Evolutionary conservation across 2,888 invertebrate genomes (phyloP), one percentile per base, ranked within the genome.

Genomic region (Onchidella celtica): DNA sequence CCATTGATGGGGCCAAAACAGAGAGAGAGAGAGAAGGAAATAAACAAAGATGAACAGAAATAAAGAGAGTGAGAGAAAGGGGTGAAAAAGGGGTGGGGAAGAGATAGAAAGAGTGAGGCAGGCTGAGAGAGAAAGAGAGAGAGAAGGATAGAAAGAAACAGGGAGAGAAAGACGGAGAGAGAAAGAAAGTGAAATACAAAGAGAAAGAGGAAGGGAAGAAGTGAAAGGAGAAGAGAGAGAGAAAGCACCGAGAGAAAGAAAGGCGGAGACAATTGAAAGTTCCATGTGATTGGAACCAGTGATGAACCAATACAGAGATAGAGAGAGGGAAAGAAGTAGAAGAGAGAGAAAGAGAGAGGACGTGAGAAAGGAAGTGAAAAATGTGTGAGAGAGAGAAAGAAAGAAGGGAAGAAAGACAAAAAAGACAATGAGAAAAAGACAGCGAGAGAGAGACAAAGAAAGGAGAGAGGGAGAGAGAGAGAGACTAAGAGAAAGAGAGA

Each of bases 1-100:
- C n/a, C n/a, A n/a, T n/a, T n/a, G n/a, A n/a, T n/a, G n/a, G n/a
- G 61, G n/a, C 14, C 6, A n/a, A 61, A n/a, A 61, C 14, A 61
- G 61, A 61, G 61, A 27, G 61, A 61, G n/a, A 61, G 61, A 61
- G 61, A 61, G 61, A 61, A n/a, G n/a, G 61, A 61, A n/a, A 61
- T 6, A 61, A n/a, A 47, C 47, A 47, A 17, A 47, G 9, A 47
- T 6, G 17, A 6, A 47, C 9, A 47, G 9, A 47, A 17, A 47
- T 17, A 47, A 17, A 47, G 9, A 47, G 47, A 47, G 9, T 11
- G 47, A 47, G 9, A 47, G 47, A 47, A 6, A 47, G 47, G 17
- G 9, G 17, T 6, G 17, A 6, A 47, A 17, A 47, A 6, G 17
- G 47, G 17, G 9, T 11, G 47, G 17, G 9, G 17, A 17, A 47